Evolutionary conservation across 2,113 vertebrate species (phyloP), one percentile per base, ranked within the genome.

Genomic region (Podocnemis expansa): DNA sequence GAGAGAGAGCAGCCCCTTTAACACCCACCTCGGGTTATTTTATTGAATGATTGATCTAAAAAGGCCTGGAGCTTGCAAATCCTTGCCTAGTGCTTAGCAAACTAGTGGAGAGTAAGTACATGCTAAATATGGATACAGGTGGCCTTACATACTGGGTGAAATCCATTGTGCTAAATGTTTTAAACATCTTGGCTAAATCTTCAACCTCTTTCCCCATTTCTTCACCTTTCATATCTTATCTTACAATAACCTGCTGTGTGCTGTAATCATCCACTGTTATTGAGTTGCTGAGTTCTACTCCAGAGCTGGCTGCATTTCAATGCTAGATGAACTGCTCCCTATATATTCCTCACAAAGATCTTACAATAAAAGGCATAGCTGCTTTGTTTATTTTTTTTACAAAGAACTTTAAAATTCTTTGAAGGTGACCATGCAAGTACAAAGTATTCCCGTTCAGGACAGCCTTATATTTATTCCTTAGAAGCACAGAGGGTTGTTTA

Each of bases 381-480:
- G 41, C 9, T 97, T 97, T 97, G 24, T 97, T 97, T 93, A 43
- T 96, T 63, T 84, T 96, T 91, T 91, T 56, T 84, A 97, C 94
- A 93, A 93, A 76, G 25, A 21, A 6, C 96, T 96, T 96, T 89
- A 93, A 97, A 97, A 97, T 97, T 97, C 97, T 97, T 97, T 94
- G 96, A 97, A 97, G 94, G 95, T 96, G 96, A 95, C 97, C 94
- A 94, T 95, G 95, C 96, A 96, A 97, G 96, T 95, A 97, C 96
- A 97, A 96, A 97, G 91, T 97, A 97, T 97, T 97, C 97, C 97
- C 96, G 88, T 93, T 88, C 97, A 97, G 94, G 94, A 97, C 94
- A 97, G 96, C 93, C 97, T 91, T 93, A 93, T 95, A 97, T 88
- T 93, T 96, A 94, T 96, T 97, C 95, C 97, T 97, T 93, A 91